Conservation (phyloP, 2,797 vertebrate species). For the Xyrichtys novacula region DNA sequence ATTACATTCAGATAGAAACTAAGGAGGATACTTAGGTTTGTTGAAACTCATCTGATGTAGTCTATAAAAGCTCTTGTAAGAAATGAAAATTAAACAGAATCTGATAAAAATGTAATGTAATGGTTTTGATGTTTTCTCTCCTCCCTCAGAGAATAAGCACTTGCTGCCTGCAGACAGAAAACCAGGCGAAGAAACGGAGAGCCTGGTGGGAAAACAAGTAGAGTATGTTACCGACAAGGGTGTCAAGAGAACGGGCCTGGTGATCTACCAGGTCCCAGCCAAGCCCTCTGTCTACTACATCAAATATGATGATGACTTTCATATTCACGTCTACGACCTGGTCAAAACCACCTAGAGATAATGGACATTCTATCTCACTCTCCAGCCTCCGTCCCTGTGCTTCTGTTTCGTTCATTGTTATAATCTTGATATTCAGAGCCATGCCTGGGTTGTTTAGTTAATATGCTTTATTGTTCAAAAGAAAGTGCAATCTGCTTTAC, state of each 20-base stretch:
- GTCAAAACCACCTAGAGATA: slow-evolving; percentile 87
- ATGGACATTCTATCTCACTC: slow-evolving; percentile 55
- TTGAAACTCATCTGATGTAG: not conserved
- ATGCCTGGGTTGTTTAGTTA: slow-evolving; percentile 56
- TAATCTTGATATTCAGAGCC: slow-evolving; percentile 55
- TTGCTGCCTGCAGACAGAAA: slow-evolving; percentile 88
- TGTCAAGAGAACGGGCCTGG: slow-evolving; percentile 88
- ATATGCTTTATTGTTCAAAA: slow-evolving; percentile 67
- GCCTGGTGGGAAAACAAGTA: slow-evolving; percentile 90
- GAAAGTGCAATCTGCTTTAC: slow-evolving; percentile 63
- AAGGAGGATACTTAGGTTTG: not conserved
- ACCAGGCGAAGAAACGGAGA: slow-evolving; percentile 88
- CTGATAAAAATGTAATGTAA: not conserved
- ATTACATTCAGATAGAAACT: not conserved
- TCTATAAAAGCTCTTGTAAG: not conserved
- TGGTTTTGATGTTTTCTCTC: slow-evolving; percentile 13
- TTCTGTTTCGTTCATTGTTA: slow-evolving; percentile 55
- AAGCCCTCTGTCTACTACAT: slow-evolving; percentile 90
- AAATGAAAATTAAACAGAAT: not conserved
- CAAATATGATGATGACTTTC: slow-evolving; percentile 91
- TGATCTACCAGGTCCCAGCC: slow-evolving; percentile 89
- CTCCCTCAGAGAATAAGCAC: slow-evolving; percentile 86
- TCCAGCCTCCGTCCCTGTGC: slow-evolving; percentile 54
- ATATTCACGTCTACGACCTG: slow-evolving; percentile 90
- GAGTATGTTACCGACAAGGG: slow-evolving; percentile 90